Percentiles rank a stretch among this genome's conserved stretches.
Evolutionary conservation across 2,888 invertebrate species (phyloP).

Genomic region (Notodonta ziczac): DNA sequence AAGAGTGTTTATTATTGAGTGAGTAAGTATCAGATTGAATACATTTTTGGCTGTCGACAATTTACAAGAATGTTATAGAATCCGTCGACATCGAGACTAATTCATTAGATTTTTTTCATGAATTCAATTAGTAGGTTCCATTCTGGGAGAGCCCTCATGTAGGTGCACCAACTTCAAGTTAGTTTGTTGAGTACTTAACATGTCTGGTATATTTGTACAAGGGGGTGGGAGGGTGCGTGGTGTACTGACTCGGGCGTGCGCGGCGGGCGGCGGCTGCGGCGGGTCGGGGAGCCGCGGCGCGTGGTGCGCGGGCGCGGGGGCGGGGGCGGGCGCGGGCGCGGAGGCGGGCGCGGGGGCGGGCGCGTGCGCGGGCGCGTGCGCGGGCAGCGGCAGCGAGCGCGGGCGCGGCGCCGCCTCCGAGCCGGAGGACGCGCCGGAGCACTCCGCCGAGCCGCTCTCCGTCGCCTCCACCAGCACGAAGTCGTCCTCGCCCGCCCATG

Average conservation of each 20-base stretch:
- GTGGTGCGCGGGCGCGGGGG: constrained; percentile 10
- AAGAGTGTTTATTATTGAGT: too few species aligned
- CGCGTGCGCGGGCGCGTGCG: constrained; percentile 33
- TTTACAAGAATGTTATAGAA: too few species aligned
- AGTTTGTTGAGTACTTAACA: not conserved
- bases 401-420: constrained; percentile 75
- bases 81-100: too few species aligned
- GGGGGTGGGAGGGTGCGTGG: constrained; percentile 11
- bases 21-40: too few species aligned
- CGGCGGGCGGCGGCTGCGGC: constrained; percentile 9
- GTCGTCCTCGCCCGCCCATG: constrained; percentile 91
- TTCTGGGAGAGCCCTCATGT: not conserved
- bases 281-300: constrained; percentile 14
- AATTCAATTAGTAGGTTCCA: too few species aligned
- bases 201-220: not conserved
- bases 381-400: constrained; percentile 63
- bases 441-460: constrained; percentile 83
- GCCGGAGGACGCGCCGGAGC: constrained; percentile 66
- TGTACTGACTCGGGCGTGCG: constrained; percentile 6
- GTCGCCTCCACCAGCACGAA: constrained; percentile 92
- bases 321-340: constrained; percentile 8
- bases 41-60: too few species aligned
- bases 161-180: too few species aligned
- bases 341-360: constrained; percentile 26
- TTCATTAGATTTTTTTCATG: too few species aligned